Evolutionary conservation across 2,888 invertebrate species (phyloP).

Genomic region (Tetropium fuscum): DNA sequence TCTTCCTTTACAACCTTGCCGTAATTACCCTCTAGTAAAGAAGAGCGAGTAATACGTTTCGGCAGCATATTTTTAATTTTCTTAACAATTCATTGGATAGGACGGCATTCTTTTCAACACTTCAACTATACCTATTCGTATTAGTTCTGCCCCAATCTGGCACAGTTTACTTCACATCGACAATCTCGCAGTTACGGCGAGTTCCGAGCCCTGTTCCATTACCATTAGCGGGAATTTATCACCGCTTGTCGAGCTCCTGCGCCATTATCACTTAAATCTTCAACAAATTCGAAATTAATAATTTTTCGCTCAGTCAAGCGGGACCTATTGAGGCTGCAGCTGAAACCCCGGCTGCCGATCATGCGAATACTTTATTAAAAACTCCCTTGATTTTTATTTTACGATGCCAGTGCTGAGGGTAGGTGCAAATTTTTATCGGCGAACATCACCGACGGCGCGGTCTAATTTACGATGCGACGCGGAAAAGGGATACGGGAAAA

Average conservation of each 20-base stretch:
- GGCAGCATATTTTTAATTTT: too few species aligned
- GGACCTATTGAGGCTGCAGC: neutral
- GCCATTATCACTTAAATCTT: neutral
- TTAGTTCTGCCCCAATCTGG: too few species aligned
- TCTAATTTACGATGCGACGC: neutral
- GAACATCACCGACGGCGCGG: neutral
- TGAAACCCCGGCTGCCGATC: neutral
- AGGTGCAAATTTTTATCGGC: neutral
- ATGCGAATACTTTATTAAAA: neutral
- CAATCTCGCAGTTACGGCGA: too few species aligned
- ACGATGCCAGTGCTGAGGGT: too few species aligned
- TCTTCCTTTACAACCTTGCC: too few species aligned
- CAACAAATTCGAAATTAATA: neutral
- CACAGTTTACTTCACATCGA: too few species aligned
- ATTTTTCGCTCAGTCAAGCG: neutral
- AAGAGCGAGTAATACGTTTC: too few species aligned
- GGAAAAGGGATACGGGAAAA: slow-evolving; percentile 1
- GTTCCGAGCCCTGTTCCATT: neutral
- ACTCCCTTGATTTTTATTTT: neutral
- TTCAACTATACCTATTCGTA: too few species aligned
- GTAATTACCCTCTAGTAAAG: too few species aligned
- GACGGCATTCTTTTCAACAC: too few species aligned
- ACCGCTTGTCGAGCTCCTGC: neutral
- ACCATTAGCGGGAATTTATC: neutral
- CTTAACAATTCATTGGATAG: too few species aligned